Percentiles rank a stretch among this genome's conserved stretches.
Evolutionary conservation across 2,797 vertebrate genomes (phyloP).

Genomic region (Parambassis ranga): DNA sequence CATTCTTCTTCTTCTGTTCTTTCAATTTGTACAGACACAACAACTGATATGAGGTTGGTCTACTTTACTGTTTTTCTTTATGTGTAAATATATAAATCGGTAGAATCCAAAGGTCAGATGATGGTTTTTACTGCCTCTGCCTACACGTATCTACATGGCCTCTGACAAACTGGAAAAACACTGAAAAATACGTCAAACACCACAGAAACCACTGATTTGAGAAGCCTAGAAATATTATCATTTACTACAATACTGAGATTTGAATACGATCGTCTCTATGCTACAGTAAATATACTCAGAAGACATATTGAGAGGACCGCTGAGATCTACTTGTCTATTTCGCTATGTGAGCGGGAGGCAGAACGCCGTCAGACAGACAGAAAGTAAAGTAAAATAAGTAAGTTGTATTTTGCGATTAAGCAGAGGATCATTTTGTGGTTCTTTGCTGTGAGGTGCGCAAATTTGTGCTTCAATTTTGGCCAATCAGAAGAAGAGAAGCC

Average conservation of each 20-base stretch:
- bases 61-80: not conserved
- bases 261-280: conserved; percentile 33
- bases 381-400: not conserved
- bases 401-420: too few relatives aligned
- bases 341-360: conserved; percentile 43
- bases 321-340: conserved; percentile 40
- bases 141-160: conserved; percentile 26
- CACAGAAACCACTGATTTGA: conserved; percentile 48
- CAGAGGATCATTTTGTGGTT: not conserved
- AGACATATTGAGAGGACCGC: conserved; percentile 27
- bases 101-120: conserved; percentile 7
- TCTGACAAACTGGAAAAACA: conserved; percentile 44
- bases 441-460: conserved; percentile 15
- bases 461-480: conserved; percentile 56
- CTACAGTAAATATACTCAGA: conserved; percentile 57
- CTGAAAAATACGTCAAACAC: conserved; percentile 39
- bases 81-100: conserved; percentile 29
- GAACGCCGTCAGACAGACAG: conserved; percentile 15
- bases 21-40: conserved; percentile 13
- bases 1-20: conserved; percentile 49
- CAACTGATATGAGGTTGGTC: conserved; percentile 14
- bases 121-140: not conserved
- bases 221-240: conserved; percentile 43
- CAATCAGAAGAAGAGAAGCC: conserved; percentile 26
- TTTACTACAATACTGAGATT: conserved; percentile 51